A percentile compares a stretch with the other conserved stretches of the same genome.
Conservation (phyloP, 2,888 invertebrate genomes). For the Adelognathus sp. region DNA sequence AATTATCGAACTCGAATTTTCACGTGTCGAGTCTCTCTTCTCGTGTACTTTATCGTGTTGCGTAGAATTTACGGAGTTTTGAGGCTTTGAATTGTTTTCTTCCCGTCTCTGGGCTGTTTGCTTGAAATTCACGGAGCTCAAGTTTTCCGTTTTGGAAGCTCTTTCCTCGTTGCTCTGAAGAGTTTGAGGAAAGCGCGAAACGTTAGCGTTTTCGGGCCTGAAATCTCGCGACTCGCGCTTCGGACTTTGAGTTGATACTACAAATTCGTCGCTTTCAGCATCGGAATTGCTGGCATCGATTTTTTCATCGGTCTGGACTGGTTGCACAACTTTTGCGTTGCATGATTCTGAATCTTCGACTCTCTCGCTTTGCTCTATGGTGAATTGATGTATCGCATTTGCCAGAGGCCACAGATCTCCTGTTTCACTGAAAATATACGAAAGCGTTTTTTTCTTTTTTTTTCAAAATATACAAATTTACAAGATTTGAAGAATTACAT, state of each 20-base stretch:
- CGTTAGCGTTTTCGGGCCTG: not conserved
- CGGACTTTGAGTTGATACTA: not conserved
- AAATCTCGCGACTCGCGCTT: not conserved
- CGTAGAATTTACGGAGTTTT: not conserved
- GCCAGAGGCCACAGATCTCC: slow-evolving; percentile 22
- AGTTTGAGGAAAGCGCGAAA: too few species aligned
- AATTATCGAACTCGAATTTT: not conserved
- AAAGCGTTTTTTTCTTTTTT: too few species aligned
- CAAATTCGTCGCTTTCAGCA: not conserved
- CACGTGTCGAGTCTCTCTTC: not conserved
- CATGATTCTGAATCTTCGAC: slow-evolving; percentile 15
- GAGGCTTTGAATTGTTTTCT: not conserved
- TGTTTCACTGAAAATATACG: slow-evolving; percentile 12
- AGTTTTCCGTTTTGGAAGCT: not conserved
- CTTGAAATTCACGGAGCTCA: not conserved
- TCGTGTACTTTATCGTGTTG: not conserved
- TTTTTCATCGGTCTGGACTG: not conserved
- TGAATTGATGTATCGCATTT: not conserved
- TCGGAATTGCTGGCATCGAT: not conserved
- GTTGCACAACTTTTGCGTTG: slow-evolving; percentile 18
- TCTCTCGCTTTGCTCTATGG: not conserved
- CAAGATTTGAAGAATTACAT: too few species aligned
- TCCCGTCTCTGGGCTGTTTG: not conserved
- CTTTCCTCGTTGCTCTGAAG: too few species aligned
- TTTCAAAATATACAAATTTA: too few species aligned